Evolutionary conservation across 2,888 invertebrate species (phyloP), one percentile per base, ranked within the genome.

Genomic region (Colostygia pectinataria): DNA sequence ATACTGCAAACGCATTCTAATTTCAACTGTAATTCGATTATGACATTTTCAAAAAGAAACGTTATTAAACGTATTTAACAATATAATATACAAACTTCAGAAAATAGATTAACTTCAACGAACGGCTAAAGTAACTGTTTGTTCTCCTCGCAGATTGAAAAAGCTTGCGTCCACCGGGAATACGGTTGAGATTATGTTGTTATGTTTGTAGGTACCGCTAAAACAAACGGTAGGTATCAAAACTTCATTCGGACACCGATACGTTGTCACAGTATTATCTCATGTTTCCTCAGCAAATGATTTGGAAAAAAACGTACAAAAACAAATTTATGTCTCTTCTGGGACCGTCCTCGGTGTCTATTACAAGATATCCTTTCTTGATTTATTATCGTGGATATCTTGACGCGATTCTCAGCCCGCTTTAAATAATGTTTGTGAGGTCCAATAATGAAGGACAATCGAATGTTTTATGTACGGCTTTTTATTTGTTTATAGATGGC

Each of bases 291-390:
- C 74, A 77, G 75, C 75, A 72, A 62, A 83, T 81, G 79, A 83
- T 85, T 82, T 78, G 83, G 71, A 77, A 81, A 84, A 83, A 83
- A 83, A 76, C 68, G 68, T 66, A 77, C 78, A 80, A 78, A 84
- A 83, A 80, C 77, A 68, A 83, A 87, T 87, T 86, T 86, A 87
- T 85, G 80, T 75, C 73, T 81, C 84, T 72, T 72, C 69, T 65
- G 85, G 83, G 86, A 84, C 76, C 61, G 62, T 71, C 65, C 66
- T 64, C 66, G 82, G 83, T 84, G 82, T 84, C 83, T 83, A 83
- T 86, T 87, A 84, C 85, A 76, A 74, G 83, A 82, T 87, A 84
- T 86, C 84, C 83, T 80, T 58, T 58, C 78, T 80, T 87, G 87
- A 88, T 89, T 87, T 88, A 87, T 86, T 83, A 75, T 71, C 66